Evolutionary conservation across 2,113 vertebrate genomes (phyloP).

Genomic region (Todiramphus saurophagus): DNA sequence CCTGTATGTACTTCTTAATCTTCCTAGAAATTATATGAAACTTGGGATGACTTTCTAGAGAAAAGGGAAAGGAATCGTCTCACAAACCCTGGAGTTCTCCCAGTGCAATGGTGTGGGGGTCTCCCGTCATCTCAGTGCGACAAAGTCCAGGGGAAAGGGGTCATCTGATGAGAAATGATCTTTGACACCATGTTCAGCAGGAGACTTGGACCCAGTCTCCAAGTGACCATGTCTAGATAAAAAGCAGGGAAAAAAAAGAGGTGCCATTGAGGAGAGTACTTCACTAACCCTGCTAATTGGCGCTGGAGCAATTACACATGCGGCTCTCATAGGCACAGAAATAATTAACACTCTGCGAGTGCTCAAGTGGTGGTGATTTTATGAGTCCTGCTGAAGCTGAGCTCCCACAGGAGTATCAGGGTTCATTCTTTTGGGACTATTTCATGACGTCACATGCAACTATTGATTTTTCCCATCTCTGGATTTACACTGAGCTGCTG

Average conservation of each 20-base stretch:
- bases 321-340: not conserved
- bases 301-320: not conserved
- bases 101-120: not conserved
- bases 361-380: not conserved
- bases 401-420: not conserved
- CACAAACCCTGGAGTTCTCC: not conserved
- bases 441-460: not conserved
- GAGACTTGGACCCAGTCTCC: not conserved
- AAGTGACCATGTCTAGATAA: not conserved
- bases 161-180: not conserved
- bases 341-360: slow-evolving; percentile 5
- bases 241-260: not conserved
- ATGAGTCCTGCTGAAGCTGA: not conserved
- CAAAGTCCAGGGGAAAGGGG: not conserved
- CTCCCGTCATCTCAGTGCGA: fast-evolving
- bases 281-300: not conserved
- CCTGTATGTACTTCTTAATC: not conserved
- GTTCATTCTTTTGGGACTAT: not conserved
- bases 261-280: not conserved
- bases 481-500: not conserved
- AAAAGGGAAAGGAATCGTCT: not conserved
- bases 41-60: not conserved
- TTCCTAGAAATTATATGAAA: not conserved
- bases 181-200: not conserved
- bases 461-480: not conserved